Evolutionary conservation across 2,888 invertebrate genomes (phyloP).

Genomic region (Palloptera scutellata): DNA sequence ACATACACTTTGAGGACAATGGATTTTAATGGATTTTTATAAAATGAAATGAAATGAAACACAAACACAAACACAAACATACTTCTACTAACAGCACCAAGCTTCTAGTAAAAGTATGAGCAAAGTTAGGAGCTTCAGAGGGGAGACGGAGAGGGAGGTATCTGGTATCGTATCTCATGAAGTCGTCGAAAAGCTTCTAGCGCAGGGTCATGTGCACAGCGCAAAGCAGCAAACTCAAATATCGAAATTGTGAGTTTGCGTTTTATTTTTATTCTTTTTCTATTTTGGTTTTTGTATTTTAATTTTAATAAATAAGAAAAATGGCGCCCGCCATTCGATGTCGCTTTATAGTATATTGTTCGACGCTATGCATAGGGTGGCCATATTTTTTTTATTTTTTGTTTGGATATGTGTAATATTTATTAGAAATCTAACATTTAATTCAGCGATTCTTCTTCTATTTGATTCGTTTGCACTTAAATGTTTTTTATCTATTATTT

Average conservation of each 20-base stretch:
- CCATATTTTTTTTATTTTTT: too few species aligned
- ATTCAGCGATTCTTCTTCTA: neutral
- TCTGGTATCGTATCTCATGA: too few species aligned
- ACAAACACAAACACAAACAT: slow-evolving; percentile 21
- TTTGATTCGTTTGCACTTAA: neutral
- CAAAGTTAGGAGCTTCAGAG: too few species aligned
- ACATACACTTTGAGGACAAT: slow-evolving; percentile 25
- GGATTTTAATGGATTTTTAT: slow-evolving; percentile 44
- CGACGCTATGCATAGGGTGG: too few species aligned
- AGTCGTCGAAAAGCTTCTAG: too few species aligned
- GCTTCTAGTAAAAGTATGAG: too few species aligned
- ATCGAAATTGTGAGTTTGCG: slow-evolving; percentile 9
- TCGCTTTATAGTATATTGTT: neutral
- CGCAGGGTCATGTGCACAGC: too few species aligned
- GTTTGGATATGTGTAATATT: neutral
- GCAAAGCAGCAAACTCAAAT: slow-evolving; percentile 5
- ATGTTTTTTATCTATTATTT: slow-evolving; percentile 1
- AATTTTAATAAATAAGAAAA: slow-evolving; percentile 59
- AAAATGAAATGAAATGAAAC: slow-evolving; percentile 36
- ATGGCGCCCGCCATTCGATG: slow-evolving; percentile 46
- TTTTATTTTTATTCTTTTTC: neutral
- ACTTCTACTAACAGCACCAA: too few species aligned
- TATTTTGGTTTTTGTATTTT: slow-evolving; percentile 41
- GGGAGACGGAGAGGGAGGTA: too few species aligned
- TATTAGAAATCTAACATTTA: slow-evolving; percentile 10